Evolutionary conservation across 2,797 vertebrate species (phyloP).

Genomic region (Melopsittacus undulatus): DNA sequence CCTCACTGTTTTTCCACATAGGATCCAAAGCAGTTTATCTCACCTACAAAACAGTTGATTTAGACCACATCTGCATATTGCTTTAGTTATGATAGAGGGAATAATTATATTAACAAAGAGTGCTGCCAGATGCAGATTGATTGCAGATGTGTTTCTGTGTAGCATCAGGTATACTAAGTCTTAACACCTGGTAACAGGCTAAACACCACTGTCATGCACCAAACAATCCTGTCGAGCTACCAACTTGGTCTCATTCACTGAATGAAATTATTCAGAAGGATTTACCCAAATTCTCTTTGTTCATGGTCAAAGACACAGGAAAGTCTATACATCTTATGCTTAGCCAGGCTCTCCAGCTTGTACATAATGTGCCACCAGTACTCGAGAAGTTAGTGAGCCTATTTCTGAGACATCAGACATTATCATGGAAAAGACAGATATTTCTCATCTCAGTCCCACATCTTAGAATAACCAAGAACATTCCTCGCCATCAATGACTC

Average conservation of each 20-base stretch:
- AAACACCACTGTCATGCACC: neutral
- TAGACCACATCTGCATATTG: neutral
- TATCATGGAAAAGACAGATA: neutral
- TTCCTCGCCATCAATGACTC: neutral
- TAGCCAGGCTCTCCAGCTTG: neutral
- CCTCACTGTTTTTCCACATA: neutral
- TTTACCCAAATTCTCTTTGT: neutral
- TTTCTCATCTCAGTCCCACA: neutral
- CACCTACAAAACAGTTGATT: neutral
- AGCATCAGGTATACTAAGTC: neutral
- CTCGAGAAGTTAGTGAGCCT: neutral
- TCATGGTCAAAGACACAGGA: neutral
- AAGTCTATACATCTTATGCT: neutral
- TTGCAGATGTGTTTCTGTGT: neutral
- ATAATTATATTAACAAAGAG: neutral
- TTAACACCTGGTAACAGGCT: neutral
- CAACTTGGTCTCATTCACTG: neutral
- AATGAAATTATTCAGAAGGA: neutral
- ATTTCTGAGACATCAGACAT: neutral
- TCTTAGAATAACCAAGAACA: conserved; percentile 14
- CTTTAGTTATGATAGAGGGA: neutral
- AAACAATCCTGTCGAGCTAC: neutral
- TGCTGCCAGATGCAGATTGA: neutral
- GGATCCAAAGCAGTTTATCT: neutral
- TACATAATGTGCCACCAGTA: neutral